Evolutionary conservation across 2,888 invertebrate genomes (phyloP), one percentile per base, ranked within the genome.

Genomic region (Sericinus montela): DNA sequence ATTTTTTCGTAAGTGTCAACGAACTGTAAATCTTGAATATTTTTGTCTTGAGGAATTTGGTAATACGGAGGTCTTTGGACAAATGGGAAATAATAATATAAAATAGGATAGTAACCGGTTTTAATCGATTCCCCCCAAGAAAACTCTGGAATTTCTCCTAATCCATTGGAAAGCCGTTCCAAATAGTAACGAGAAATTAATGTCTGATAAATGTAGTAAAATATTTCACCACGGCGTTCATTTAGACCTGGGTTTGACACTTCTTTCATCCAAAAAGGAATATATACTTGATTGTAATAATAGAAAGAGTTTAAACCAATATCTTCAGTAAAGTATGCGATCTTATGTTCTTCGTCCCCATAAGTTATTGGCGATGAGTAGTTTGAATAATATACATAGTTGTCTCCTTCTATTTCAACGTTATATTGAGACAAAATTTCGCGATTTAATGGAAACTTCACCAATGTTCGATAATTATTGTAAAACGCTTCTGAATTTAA

Each of bases 281-380:
- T 89, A 51, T 91, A 88, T 53, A 88, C 67, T 63, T 93, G 91
- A 80, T 91, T 90, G 74, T 90, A 92, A 75, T 90, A 91, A 81
- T 94, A 93, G 76, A 88, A 93, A 0, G 90, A 67, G 75, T 93
- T 94, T 63, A 92, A 78, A 51, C 92, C 93, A 58, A 94, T 82
- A 64, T 94, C 94, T 67, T 94, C 93, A 29, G 91, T 92, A 77
- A 93, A 93, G 77, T 94, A 94, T 29, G 91, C 84, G 47, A 94
- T 59, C 51, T 86, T 90, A 62, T 90, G 87, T 60, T 94, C 29
- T 0, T 29, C 93, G 1, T 84, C 67, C 57, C 82, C 86, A 63
- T 89, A 90, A 58, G 82, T 72, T 30, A 67, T 65, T 32, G 86
- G 64, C 58, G 85, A 90, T 10, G 91, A 91, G 60, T 92, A 92